Evolutionary conservation across 2,888 invertebrate genomes (phyloP).

Genomic region (Pegoplata infirma): DNA sequence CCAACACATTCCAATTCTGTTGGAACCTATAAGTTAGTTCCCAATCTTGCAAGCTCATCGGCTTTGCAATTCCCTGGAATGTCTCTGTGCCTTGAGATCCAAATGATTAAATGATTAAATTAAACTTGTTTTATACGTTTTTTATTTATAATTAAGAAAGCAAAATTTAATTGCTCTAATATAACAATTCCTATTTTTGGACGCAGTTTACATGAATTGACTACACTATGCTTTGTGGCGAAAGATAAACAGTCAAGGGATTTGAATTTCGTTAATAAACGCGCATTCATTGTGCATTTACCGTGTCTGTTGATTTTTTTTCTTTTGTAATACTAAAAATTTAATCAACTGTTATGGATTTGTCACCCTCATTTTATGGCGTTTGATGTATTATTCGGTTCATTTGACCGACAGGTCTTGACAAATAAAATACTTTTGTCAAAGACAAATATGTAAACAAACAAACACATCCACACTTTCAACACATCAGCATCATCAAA

Average conservation of each 20-base stretch:
- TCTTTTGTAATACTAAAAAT: slow-evolving; percentile 60
- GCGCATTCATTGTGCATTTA: slow-evolving; percentile 4
- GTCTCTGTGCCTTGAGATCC: too few relatives aligned
- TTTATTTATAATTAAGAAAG: too few relatives aligned
- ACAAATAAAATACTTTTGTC: slow-evolving; percentile 73
- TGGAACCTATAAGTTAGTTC: too few relatives aligned
- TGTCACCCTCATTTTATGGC: slow-evolving; percentile 77
- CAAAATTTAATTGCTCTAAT: too few relatives aligned
- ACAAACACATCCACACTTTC: slow-evolving; percentile 47
- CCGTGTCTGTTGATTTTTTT: slow-evolving; percentile 39
- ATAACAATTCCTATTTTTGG: too few relatives aligned
- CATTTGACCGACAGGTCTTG: slow-evolving; percentile 79
- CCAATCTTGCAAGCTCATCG: too few relatives aligned
- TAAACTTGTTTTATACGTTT: too few relatives aligned
- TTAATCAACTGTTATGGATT: slow-evolving; percentile 78
- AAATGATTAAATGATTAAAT: too few relatives aligned
- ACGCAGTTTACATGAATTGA: too few relatives aligned
- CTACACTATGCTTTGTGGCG: too few relatives aligned
- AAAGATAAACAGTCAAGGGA: slow-evolving; percentile 46
- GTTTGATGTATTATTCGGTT: slow-evolving; percentile 79
- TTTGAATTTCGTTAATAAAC: slow-evolving; percentile 34
- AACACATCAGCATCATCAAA: slow-evolving; percentile 22
- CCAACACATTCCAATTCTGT: too few relatives aligned
- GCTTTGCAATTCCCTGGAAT: too few relatives aligned
- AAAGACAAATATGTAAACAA: slow-evolving; percentile 65